Percentiles rank a stretch among this genome's conserved stretches.
These are phyloP conservation scores for Drosophila picticornis DNA, from an alignment of 2,888 invertebrate species.

Conservation along the genomic window DNA sequence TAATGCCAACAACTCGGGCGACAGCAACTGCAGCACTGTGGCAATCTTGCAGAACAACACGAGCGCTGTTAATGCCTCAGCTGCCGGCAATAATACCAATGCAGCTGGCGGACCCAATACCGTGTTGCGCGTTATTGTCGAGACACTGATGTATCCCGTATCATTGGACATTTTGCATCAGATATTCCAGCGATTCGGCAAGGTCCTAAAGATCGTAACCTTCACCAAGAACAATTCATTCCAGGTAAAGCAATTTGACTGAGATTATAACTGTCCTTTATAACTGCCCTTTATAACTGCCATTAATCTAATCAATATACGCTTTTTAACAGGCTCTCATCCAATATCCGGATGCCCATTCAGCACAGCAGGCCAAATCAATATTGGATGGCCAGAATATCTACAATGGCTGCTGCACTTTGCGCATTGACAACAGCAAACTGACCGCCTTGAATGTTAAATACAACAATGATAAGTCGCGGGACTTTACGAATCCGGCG, in stretches of 20 bases:
- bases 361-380: constrained; percentile 98
- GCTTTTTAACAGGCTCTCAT: constrained; percentile 92
- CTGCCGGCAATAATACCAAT: constrained; percentile 85
- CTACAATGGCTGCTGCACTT: constrained; percentile 99
- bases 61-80: constrained; percentile 81
- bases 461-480: constrained; percentile 99
- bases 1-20: constrained; percentile 77
- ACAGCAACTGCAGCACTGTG: constrained; percentile 74
- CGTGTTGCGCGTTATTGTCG: constrained; percentile 98
- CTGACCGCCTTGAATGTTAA: constrained; percentile 99
- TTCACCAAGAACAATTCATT: constrained; percentile 99
- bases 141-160: constrained; percentile 99
- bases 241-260: constrained; percentile 79
- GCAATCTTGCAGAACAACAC: constrained; percentile 86
- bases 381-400: constrained; percentile 99
- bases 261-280: too few relatives aligned
- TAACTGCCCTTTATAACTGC: not conserved
- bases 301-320: not conserved
- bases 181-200: constrained; percentile 99
- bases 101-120: constrained; percentile 94
- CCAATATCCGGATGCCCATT: constrained; percentile 98
- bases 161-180: constrained; percentile 98
- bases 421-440: constrained; percentile 99
- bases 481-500: constrained; percentile 99
- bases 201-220: constrained; percentile 99